A percentile compares a stretch with the other conserved stretches of the same genome.
Evolutionary conservation across 1,140 invertebrate species (phyloP).

Genomic region (Calycopis cecrops): DNA sequence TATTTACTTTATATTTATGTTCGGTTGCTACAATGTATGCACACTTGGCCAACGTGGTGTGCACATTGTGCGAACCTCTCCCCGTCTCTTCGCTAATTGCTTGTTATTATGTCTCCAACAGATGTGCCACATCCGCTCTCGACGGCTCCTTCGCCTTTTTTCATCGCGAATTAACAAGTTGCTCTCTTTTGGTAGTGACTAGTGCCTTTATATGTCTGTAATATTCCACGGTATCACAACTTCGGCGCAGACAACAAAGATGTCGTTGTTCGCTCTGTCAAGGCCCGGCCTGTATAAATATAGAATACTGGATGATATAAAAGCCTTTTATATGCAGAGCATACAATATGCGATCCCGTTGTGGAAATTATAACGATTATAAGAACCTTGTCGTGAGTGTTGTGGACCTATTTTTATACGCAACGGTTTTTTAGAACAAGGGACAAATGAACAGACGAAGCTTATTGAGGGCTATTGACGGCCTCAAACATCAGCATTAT

Average conservation of each 20-base stretch:
- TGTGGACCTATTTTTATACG: too few relatives aligned
- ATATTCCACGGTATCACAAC: slow-evolving; percentile 14
- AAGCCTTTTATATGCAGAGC: too few relatives aligned
- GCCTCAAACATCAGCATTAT: too few relatives aligned
- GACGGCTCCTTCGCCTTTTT: slow-evolving; percentile 33
- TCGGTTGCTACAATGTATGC: too few relatives aligned
- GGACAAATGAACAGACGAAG: too few relatives aligned
- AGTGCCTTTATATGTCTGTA: slow-evolving; percentile 19
- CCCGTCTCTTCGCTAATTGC: slow-evolving; percentile 53
- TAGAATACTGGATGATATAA: neutral
- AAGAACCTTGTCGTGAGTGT: too few relatives aligned
- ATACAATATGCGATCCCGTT: too few relatives aligned
- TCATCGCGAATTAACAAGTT: slow-evolving; percentile 27
- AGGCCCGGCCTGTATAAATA: slow-evolving; percentile 3
- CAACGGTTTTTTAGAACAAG: too few relatives aligned
- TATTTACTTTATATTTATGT: too few relatives aligned
- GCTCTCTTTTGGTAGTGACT: slow-evolving; percentile 24
- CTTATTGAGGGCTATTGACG: too few relatives aligned
- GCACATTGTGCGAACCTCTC: slow-evolving; percentile 63
- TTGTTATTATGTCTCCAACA: slow-evolving; percentile 64
- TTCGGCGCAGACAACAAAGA: slow-evolving; percentile 6
- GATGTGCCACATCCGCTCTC: slow-evolving; percentile 67
- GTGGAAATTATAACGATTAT: too few relatives aligned
- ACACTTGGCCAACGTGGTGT: slow-evolving; percentile 33
- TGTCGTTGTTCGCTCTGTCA: slow-evolving; percentile 10